Conservation (phyloP, 2,888 invertebrate genomes). For the Heliconius ismenius region DNA sequence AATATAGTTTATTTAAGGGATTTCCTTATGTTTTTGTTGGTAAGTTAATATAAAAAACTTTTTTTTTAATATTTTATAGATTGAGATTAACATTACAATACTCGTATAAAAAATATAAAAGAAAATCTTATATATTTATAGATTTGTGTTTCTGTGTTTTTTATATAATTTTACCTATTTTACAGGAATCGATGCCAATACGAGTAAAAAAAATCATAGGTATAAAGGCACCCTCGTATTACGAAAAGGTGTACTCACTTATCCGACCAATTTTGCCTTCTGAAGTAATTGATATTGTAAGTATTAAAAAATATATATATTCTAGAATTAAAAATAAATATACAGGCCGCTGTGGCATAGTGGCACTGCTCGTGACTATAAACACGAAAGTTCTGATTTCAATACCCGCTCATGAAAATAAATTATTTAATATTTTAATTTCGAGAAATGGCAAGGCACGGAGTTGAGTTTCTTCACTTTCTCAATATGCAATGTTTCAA, state of each 20-base stretch:
- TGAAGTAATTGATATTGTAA: conserved; percentile 63
- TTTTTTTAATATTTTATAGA: not conserved
- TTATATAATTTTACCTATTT: not conserved
- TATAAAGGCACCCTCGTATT: conserved; percentile 67
- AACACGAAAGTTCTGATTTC: too few relatives aligned
- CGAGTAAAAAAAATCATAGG: conserved; percentile 64
- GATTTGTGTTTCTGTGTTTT: too few relatives aligned
- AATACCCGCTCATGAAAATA: too few relatives aligned
- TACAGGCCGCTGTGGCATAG: too few relatives aligned
- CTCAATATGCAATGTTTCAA: too few relatives aligned
- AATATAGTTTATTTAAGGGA: conserved; percentile 69
- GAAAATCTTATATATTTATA: too few relatives aligned
- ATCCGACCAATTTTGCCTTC: conserved; percentile 65
- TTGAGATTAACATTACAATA: not conserved
- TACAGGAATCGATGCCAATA: conserved; percentile 70
- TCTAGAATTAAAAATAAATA: not conserved
- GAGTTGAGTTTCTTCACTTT: too few relatives aligned
- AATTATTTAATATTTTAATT: too few relatives aligned
- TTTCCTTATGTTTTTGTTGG: conserved; percentile 64
- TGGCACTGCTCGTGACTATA: too few relatives aligned
- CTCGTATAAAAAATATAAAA: too few relatives aligned
- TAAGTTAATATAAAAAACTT: conserved; percentile 49
- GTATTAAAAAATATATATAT: conserved; percentile 41
- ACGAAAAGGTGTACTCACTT: conserved; percentile 65
- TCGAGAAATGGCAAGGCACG: too few relatives aligned